Evolutionary conservation across 2,113 vertebrate genomes (phyloP).

Genomic region (Chamaetylas fuelleborni): DNA sequence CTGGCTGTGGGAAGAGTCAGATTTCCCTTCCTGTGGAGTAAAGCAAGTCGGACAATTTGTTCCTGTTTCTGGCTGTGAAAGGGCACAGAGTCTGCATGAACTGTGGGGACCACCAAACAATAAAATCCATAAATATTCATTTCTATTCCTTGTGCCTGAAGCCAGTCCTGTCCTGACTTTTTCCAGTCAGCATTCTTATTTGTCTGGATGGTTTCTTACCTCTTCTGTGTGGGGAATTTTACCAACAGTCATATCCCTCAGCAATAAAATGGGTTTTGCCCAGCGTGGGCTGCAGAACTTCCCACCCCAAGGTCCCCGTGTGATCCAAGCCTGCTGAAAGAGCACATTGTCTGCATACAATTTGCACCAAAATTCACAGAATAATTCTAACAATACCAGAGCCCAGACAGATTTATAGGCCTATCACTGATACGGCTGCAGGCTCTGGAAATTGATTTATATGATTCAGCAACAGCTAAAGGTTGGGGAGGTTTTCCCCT

Average conservation of each 20-base stretch:
- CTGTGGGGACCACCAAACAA: background rate
- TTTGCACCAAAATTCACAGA: background rate
- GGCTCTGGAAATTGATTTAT: background rate
- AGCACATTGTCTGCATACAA: background rate
- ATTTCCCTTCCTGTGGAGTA: background rate
- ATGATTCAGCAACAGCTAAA: background rate
- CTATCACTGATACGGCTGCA: background rate
- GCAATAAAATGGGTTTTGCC: background rate
- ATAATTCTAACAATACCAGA: background rate
- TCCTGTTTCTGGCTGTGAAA: background rate
- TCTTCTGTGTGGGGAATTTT: background rate
- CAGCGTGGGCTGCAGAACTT: background rate
- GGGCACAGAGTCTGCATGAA: background rate
- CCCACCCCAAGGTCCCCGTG: background rate
- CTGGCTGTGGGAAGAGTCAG: background rate
- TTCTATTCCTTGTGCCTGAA: background rate
- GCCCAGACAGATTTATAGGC: slow-evolving; percentile 1
- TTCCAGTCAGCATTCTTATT: background rate
- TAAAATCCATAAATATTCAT: background rate
- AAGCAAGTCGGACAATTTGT: background rate
- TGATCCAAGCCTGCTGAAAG: background rate
- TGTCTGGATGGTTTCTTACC: background rate
- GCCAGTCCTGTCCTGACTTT: background rate
- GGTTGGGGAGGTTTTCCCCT: background rate
- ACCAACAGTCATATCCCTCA: background rate